phyloP scores from a whole-genome alignment of 2,888 invertebrate genomes.

The Laspeyria flexula region DNA sequence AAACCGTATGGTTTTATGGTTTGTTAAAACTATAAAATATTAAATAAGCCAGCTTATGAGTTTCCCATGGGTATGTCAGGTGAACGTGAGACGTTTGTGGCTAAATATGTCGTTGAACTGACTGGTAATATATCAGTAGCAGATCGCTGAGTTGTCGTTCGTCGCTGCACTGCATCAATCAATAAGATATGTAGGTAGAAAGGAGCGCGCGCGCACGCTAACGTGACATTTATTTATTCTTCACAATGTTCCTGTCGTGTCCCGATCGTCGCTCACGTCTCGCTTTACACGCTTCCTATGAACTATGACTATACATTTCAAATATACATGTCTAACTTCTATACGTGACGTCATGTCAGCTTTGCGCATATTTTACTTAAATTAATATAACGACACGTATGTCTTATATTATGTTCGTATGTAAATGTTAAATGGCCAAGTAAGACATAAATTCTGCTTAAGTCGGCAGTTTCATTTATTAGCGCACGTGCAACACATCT shows the following conservation, averaged over 20 bases:
- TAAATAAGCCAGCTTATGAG: constrained; percentile 1
- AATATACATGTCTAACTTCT: constrained; percentile 26
- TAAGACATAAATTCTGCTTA: constrained; percentile 41
- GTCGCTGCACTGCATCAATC: constrained; percentile 73
- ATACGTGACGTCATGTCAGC: constrained; percentile 3
- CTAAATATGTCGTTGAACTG: constrained; percentile 23
- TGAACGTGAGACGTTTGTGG: neutral
- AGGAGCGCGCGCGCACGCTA: constrained; percentile 60
- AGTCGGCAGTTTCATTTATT: constrained; percentile 45
- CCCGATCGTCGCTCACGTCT: constrained; percentile 59
- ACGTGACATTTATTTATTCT: constrained; percentile 82
- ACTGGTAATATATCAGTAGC: constrained; percentile 48
- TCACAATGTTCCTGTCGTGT: constrained; percentile 76
- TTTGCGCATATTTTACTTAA: constrained; percentile 13
- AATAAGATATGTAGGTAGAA: constrained; percentile 62
- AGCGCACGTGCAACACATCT: constrained; percentile 50
- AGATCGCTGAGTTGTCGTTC: constrained; percentile 56
- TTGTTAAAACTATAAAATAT: constrained; percentile 11
- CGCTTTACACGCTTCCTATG: constrained; percentile 65
- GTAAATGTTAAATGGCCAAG: constrained; percentile 32
- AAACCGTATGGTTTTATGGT: constrained; percentile 8
- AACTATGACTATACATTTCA: constrained; percentile 37
- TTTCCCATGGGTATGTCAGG: constrained; percentile 1
- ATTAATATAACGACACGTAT: constrained; percentile 18
- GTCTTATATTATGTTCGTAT: constrained; percentile 23